Conservation (phyloP, 2,888 invertebrate species). For the Lycophotia porphyrea region DNA sequence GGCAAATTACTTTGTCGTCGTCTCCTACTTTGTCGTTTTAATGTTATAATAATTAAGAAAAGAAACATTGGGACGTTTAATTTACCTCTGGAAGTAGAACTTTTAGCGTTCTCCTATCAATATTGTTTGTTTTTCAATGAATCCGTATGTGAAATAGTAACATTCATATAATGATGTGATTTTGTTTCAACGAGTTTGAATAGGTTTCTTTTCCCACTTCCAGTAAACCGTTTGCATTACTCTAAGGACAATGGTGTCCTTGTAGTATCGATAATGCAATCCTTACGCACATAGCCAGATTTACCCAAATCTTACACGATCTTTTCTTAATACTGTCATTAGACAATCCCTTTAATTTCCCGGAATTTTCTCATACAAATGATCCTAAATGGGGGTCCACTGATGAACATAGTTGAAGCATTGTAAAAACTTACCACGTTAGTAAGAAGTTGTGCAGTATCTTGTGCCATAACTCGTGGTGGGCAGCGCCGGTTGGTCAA, state of each 20-base stretch:
- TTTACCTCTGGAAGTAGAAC: background rate
- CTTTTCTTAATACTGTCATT: background rate
- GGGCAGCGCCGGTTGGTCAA: slow-evolving; percentile 61
- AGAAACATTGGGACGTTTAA: background rate
- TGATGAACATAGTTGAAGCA: slow-evolving; percentile 42
- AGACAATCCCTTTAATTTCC: background rate
- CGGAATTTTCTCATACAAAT: slow-evolving; percentile 42
- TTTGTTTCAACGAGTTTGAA: background rate
- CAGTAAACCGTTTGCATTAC: background rate
- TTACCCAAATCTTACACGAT: background rate
- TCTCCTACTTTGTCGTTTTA: background rate
- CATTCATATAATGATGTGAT: background rate
- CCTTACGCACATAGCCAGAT: background rate
- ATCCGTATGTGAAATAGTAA: background rate
- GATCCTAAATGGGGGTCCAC: slow-evolving; percentile 37
- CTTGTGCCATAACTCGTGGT: slow-evolving; percentile 49
- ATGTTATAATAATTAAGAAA: background rate
- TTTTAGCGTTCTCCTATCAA: background rate
- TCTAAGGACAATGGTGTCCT: too few species aligned
- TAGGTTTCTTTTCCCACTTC: too few species aligned
- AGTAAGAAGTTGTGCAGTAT: slow-evolving; percentile 61
- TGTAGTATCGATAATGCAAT: background rate
- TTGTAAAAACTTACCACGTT: slow-evolving; percentile 60
- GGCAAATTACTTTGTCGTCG: slow-evolving; percentile 13
- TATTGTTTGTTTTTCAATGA: background rate